Conservation (phyloP, 2,797 vertebrate species). For the Astyanax mexicanus region DNA sequence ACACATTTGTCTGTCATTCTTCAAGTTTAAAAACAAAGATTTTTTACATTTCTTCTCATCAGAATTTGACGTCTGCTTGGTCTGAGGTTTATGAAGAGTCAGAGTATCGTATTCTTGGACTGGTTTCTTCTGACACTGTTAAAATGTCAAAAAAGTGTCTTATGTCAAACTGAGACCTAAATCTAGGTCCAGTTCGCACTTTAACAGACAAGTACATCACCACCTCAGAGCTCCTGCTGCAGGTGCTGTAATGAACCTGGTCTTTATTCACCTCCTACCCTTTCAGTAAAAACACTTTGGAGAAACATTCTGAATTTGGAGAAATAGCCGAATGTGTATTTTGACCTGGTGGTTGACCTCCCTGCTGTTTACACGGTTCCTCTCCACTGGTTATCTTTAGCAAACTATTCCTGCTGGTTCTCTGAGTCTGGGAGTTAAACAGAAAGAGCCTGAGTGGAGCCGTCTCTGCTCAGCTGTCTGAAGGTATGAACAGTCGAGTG, state of each 20-base stretch:
- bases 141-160: background rate
- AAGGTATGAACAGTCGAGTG: constrained; percentile 29
- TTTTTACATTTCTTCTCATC: constrained; percentile 1
- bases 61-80: background rate
- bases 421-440: constrained; percentile 9
- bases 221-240: background rate
- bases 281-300: background rate
- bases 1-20: background rate
- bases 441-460: constrained; percentile 18
- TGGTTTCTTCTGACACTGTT: constrained; percentile 5
- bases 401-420: constrained; percentile 21
- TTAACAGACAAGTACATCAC: background rate
- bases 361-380: constrained; percentile 1
- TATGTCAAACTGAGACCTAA: background rate
- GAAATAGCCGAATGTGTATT: background rate
- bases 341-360: constrained; percentile 5
- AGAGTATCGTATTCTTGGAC: constrained; percentile 2
- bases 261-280: background rate
- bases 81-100: constrained; percentile 13
- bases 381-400: constrained; percentile 14
- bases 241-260: background rate
- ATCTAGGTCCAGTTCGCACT: background rate
- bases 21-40: background rate
- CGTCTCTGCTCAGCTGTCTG: constrained; percentile 35
- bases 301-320: background rate